These are phyloP conservation scores for Blastobasis lacticolella DNA, from an alignment of 2,888 invertebrate species.

Conservation along the genomic window DNA sequence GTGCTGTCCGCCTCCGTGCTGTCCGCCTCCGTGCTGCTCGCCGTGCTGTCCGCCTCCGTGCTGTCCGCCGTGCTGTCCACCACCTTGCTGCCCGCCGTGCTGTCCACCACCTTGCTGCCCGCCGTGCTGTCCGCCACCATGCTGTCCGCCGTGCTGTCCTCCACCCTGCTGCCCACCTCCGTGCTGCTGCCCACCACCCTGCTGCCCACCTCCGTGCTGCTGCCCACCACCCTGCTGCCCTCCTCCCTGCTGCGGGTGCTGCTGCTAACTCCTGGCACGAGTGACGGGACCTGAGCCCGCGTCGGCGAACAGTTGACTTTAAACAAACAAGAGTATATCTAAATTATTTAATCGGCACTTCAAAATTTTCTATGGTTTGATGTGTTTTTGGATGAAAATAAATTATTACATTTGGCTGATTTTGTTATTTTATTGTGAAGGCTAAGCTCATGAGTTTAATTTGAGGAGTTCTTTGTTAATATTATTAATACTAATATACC, in stretches of 20 bases:
- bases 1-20: background rate
- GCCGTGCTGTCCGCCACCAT: background rate
- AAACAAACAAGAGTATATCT: too few relatives aligned
- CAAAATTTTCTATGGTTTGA: too few relatives aligned
- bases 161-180: background rate
- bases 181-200: constrained; percentile 6
- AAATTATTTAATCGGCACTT: too few relatives aligned
- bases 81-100: background rate
- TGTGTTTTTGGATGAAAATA: too few relatives aligned
- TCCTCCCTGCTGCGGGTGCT: background rate
- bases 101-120: background rate
- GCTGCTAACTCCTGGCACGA: too few relatives aligned
- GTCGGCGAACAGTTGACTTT: too few relatives aligned
- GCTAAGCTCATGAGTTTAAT: too few relatives aligned
- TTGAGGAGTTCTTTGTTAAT: too few relatives aligned
- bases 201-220: constrained; percentile 5
- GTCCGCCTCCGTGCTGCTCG: background rate
- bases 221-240: constrained; percentile 1
- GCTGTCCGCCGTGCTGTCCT: background rate
- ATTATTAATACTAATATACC: too few relatives aligned
- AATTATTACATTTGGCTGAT: too few relatives aligned
- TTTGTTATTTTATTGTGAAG: too few relatives aligned
- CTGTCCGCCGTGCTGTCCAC: background rate
- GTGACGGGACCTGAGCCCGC: too few relatives aligned
- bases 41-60: background rate